Evolutionary conservation across 2,113 vertebrate species (phyloP), one percentile per base, ranked within the genome.

Genomic region (Phyllopteryx taeniolatus): DNA sequence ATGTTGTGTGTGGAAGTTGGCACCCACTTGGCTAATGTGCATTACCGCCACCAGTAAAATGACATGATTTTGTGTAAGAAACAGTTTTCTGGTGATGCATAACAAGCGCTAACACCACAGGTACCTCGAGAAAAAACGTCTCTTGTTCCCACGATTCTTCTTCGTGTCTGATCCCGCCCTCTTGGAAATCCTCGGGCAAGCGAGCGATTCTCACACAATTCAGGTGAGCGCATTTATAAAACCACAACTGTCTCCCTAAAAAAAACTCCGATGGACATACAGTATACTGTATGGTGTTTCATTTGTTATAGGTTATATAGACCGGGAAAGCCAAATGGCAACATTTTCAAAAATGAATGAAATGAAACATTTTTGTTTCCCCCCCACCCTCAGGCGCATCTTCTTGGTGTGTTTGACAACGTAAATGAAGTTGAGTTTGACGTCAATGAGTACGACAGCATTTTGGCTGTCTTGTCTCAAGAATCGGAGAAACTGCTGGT

Each of bases 151-250:
- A 63, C 88, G 95, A 1, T 96, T 97, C 86, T 97, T 97, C 89
- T 96, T 97, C 1, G 95, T 97, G 68, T 97, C 96, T 2, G 95
- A 97, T 83, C 96, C 96, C 0, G 85, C 94, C 6, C 94, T 97
- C 5, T 80, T 97, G 79, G 96, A 97, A 88, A 96, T 97, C 63
- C 92, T 97, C 65, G 96, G 96, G 33, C 95, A 97, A 86, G 94
- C 95, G 1, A 95, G 95, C 1, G 94, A 96, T 79, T 92, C 93
- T 13, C 96, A 97, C 88, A 94, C 90, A 0, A 96, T 97, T 72
- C 95, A 96, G 83, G 93, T 95, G 54, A 71, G 72, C 35, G n/a
- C 27, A 59, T 46, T 64, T 4, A 33, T 59, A 51, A 57, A 57
- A 19, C 2, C 17, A 9, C 27, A 9, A 61, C 13, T 20, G 15